phyloP scores from a whole-genome alignment of 1,140 invertebrate genomes.

The Pogonomyrmex californicus region DNA sequence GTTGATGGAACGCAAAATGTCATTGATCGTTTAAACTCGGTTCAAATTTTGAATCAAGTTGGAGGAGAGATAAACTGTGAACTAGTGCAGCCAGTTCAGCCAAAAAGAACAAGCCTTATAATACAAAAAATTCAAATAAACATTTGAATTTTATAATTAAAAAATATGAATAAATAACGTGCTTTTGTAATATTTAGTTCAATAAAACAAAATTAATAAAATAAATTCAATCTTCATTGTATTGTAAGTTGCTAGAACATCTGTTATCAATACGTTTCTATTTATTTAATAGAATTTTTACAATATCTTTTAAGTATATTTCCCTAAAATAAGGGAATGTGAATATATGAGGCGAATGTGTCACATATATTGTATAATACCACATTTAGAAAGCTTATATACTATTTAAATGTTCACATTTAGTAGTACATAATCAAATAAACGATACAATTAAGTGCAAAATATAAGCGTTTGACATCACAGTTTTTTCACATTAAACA shows the following conservation, averaged over 20 bases:
- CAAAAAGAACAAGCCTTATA: too few relatives aligned
- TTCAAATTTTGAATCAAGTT: too few relatives aligned
- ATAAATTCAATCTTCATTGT: conserved; percentile 3
- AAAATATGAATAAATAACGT: too few relatives aligned
- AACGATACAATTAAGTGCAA: conserved; percentile 11
- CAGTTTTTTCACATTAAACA: background rate
- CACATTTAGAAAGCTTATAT: conserved; percentile 4
- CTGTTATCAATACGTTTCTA: background rate
- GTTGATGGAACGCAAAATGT: too few relatives aligned
- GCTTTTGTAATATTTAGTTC: too few relatives aligned
- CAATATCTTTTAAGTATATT: conserved; percentile 2
- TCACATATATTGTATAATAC: conserved; percentile 13
- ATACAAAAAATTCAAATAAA: too few relatives aligned
- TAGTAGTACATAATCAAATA: background rate
- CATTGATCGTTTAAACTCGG: too few relatives aligned
- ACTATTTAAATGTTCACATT: background rate
- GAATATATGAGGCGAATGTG: background rate
- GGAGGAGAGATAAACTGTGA: too few relatives aligned
- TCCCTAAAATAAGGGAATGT: background rate
- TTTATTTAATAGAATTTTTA: conserved; percentile 15
- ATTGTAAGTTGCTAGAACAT: conserved; percentile 30
- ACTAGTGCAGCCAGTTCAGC: too few relatives aligned
- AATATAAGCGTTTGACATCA: conserved; percentile 12
- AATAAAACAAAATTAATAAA: background rate
- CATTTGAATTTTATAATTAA: too few relatives aligned